phyloP scores from a whole-genome alignment of 1,140 invertebrate species.

The Nymphalis io region DNA sequence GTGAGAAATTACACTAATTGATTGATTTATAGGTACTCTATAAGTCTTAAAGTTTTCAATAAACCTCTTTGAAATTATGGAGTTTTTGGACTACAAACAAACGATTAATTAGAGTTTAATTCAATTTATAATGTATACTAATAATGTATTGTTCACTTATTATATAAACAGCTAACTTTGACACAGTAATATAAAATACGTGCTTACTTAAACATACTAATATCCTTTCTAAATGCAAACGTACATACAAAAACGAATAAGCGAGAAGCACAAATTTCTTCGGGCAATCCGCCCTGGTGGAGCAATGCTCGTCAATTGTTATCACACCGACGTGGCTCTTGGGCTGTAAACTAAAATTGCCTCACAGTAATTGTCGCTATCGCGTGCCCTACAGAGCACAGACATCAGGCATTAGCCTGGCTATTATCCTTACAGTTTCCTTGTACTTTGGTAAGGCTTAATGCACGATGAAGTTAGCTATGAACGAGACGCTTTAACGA shows the following conservation, averaged over 20 bases:
- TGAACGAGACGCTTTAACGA: neutral
- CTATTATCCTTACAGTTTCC: slow-evolving; percentile 7
- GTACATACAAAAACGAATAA: neutral
- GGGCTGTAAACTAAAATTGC: slow-evolving; percentile 9
- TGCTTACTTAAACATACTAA: too few species aligned
- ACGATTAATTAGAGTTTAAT: too few species aligned
- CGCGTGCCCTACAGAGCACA: slow-evolving; percentile 3
- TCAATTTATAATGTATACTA: too few species aligned
- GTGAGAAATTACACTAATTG: slow-evolving; percentile 11
- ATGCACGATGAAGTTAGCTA: neutral
- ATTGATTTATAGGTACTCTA: neutral
- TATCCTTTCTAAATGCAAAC: neutral
- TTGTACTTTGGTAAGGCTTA: neutral
- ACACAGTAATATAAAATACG: too few species aligned
- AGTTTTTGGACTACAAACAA: too few species aligned
- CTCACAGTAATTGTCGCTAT: slow-evolving; percentile 3
- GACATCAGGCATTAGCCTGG: slow-evolving; percentile 4
- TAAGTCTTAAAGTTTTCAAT: too few species aligned
- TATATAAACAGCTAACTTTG: too few species aligned
- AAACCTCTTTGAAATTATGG: too few species aligned
- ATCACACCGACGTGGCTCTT: neutral
- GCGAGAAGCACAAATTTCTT: neutral
- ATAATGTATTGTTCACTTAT: too few species aligned
- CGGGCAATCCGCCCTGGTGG: slow-evolving; percentile 2
- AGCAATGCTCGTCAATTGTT: slow-evolving; percentile 3